Conservation (phyloP, 1,140 invertebrate species). For the Bactericera cockerelli region DNA sequence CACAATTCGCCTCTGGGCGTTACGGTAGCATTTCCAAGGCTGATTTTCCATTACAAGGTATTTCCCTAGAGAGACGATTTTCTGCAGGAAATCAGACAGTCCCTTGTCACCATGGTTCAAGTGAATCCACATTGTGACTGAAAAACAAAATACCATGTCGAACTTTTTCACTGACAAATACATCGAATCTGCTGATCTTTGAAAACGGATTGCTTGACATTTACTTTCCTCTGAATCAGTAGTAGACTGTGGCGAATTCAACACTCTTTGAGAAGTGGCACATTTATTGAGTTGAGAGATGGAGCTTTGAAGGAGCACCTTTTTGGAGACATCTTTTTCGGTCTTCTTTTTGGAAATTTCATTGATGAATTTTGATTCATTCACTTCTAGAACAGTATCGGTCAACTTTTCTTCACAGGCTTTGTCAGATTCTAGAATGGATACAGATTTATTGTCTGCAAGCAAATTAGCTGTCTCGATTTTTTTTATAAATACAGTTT, state of each 20-base stretch:
- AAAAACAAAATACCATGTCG: conserved; percentile 59
- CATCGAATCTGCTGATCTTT: too few species aligned
- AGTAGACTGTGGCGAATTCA: neutral
- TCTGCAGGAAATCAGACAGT: conserved; percentile 20
- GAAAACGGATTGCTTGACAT: too few species aligned
- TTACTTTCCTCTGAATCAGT: neutral
- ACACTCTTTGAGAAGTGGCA: too few species aligned
- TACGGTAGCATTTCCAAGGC: conserved; percentile 27
- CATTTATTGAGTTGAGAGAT: neutral
- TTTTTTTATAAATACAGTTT: neutral
- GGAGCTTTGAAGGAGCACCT: neutral
- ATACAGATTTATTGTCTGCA: too few species aligned
- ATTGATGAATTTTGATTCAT: neutral
- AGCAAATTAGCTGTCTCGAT: neutral
- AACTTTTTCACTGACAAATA: conserved; percentile 29
- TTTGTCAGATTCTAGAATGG: neutral
- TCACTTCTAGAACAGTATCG: neutral
- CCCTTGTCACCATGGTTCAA: conserved; percentile 54
- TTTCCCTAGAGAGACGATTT: conserved; percentile 34
- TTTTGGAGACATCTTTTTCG: neutral
- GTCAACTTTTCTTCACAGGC: neutral
- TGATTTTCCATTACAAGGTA: conserved; percentile 61
- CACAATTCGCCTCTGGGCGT: neutral
- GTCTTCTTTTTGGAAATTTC: neutral
- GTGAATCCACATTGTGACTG: conserved; percentile 77